Evolutionary conservation across 2,113 vertebrate genomes (phyloP), one percentile per base, ranked within the genome.

Genomic region (Corynorhinus townsendii): DNA sequence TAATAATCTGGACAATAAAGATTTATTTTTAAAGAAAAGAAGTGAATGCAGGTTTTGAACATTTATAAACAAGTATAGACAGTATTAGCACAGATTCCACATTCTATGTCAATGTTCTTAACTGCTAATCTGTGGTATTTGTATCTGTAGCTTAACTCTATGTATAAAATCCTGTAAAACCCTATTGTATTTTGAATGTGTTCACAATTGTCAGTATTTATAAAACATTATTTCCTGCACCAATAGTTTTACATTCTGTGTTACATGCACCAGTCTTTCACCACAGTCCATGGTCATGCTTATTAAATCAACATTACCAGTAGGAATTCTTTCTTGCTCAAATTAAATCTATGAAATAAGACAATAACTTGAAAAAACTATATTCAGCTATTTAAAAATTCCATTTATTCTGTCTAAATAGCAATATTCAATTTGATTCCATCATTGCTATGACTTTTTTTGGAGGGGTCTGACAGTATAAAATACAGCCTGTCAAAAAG

Each of bases 231-330:
- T 26, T 96, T 93, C 7, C 11, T 85, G 40, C 20, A n/a, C 54
- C 5, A n/a, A 26, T 62, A 33, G 30, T 45, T 94, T 80, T 75
- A 76, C 8, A 73, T 87, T 91, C 52, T 69, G 16, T 90, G 14
- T 59, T 69, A 54, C 10, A 28, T 40, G 19, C 1, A 62, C 5
- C 40, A 76, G 38, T 19, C 26, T 81, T 93, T 89, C 9, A 77
- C 69, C 59, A 71, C 12, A 80, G 33, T 12, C 6, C 56, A 17
- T n/a, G 47, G 45, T 80, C 20, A 26, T 81, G 30, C 11, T 91
- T 88, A 62, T 88, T 69, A 90, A 90, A 72, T 59, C 89, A 82
- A 28, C 62, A 87, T 96, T 26, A 71, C 33, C 52, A 66, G 8
- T 72, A 92, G 1, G 7, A 76, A 94, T 94, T 79, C 17, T 71